Conservation (phyloP, 1,140 invertebrate genomes). For the Pachypeltis micranthus region DNA sequence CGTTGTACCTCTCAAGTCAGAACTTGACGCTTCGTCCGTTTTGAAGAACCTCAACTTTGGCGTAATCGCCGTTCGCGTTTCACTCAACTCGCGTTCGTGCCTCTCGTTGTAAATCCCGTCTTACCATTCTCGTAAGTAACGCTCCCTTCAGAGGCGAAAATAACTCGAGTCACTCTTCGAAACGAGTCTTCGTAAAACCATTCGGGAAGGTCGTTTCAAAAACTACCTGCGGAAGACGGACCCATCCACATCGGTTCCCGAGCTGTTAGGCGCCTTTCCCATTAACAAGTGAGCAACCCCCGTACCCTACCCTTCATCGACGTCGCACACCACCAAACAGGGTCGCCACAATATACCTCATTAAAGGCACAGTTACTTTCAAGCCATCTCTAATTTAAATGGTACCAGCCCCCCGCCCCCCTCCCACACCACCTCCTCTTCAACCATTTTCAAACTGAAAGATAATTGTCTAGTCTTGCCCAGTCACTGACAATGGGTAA, state of each 20-base stretch:
- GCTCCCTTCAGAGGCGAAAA: too few relatives aligned
- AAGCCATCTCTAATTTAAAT: background rate
- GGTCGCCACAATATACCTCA: background rate
- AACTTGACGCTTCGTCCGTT: too few relatives aligned
- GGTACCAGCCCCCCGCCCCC: background rate
- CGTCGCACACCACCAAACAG: background rate
- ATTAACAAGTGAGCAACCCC: too few relatives aligned
- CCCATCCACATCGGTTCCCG: background rate
- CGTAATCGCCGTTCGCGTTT: too few relatives aligned
- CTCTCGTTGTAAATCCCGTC: background rate
- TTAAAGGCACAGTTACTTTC: background rate
- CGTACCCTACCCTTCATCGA: too few relatives aligned
- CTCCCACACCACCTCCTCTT: too few relatives aligned
- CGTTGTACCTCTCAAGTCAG: too few relatives aligned
- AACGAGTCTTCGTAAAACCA: background rate
- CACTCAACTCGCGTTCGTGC: too few relatives aligned
- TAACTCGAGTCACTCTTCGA: background rate
- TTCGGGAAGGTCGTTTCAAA: background rate
- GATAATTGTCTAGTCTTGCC: background rate
- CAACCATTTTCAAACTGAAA: background rate
- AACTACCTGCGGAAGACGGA: background rate
- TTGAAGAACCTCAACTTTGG: too few relatives aligned
- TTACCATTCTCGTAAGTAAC: too few relatives aligned
- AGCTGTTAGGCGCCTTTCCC: background rate
- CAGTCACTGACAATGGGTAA: background rate